Evolutionary conservation across 1,140 invertebrate species (phyloP), one percentile per base, ranked within the genome.

Genomic region (Magallana gigas): DNA sequence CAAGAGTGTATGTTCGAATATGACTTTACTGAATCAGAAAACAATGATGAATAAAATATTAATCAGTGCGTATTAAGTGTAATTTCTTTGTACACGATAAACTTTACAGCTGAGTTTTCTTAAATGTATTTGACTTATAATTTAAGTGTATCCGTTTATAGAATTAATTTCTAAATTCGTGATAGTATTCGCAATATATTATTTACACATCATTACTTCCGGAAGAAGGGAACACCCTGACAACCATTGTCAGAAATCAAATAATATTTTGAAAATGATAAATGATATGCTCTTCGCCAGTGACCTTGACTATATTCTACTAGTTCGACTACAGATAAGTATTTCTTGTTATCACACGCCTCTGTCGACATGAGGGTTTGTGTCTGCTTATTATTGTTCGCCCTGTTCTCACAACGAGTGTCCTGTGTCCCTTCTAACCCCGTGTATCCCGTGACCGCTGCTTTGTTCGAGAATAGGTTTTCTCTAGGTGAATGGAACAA

Each of bases 401-500:
- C 23, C 68, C 23, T 76, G 23, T 76, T 23, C 8, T 23, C 14
- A 8, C 68, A 36, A 5, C 12, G 18, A 11, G 68, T 36, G 4
- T 76, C 68, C 14, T 23, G 68, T 4, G 23, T 29, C 68, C 68
- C 68, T 23, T 76, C 68, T 9, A 76, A 18, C 9, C 68, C 68
- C 23, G 68, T 76, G 9, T 92, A 92, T 82, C 92, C 92, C 0
- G 88, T 92, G 1, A 92, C 91, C 9, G 92, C 91, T 0, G 83
- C 92, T 0, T 88, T 90, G 90, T 92, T 92, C 57, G 71, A 85
- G 2, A 89, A 92, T 82, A 82, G 91, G 14, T 91, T 88, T 81
- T 88, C 89, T 12, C 11, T 29, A 8, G 93, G 87, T 0, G 91
- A 91, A 57, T 93, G 90, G 90, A 88, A 90, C 62, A 12, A 76